These are phyloP conservation scores for Hyalella azteca DNA, from an alignment of 2,888 invertebrate genomes.

Conservation along the genomic window DNA sequence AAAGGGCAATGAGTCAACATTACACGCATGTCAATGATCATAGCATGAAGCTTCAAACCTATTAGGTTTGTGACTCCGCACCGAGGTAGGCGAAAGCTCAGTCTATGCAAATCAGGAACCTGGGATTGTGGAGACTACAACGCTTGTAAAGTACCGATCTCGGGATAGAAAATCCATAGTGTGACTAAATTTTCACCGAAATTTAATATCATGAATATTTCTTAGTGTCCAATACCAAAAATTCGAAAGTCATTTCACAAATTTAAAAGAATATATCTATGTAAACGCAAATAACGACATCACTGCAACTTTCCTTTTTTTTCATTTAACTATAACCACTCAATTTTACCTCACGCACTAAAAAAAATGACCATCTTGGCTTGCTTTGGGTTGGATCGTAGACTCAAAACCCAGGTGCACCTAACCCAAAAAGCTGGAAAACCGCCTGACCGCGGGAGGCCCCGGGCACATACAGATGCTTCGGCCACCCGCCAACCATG, in stretches of 20 bases:
- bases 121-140: not conserved
- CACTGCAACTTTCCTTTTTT: too few relatives aligned
- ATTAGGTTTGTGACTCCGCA: not conserved
- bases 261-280: too few relatives aligned
- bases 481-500: not conserved
- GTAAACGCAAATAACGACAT: too few relatives aligned
- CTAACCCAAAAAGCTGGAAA: too few relatives aligned
- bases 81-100: not conserved
- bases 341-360: too few relatives aligned
- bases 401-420: too few relatives aligned
- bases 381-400: too few relatives aligned
- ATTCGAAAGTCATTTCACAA: not conserved
- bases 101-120: not conserved
- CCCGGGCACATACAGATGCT: too few relatives aligned
- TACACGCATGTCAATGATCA: not conserved
- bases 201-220: not conserved
- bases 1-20: not conserved
- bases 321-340: too few relatives aligned
- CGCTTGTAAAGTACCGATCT: not conserved
- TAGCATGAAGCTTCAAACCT: not conserved
- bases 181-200: not conserved
- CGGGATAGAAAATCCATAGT: too few relatives aligned
- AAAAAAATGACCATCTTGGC: too few relatives aligned
- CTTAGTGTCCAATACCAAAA: not conserved
- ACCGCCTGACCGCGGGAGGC: too few relatives aligned